phyloP scores from a whole-genome alignment of 2,113 vertebrate species.

The Sigmodon hispidus region DNA sequence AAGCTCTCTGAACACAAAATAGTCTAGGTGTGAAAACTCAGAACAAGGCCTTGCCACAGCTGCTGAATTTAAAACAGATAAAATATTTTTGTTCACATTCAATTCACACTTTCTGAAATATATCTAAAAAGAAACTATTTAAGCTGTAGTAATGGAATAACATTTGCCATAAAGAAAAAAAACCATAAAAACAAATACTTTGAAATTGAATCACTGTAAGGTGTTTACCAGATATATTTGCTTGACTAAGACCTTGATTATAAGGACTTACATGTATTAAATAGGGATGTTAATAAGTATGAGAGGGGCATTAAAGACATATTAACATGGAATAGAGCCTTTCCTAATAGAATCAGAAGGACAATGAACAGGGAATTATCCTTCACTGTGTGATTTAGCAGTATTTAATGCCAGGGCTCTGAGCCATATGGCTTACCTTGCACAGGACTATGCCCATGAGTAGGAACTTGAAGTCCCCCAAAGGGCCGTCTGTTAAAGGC shows the following conservation, averaged over 20 bases:
- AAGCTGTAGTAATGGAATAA: background rate
- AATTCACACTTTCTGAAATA: conserved; percentile 18
- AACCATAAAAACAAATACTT: conserved; percentile 10
- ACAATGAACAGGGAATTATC: background rate
- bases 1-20: background rate
- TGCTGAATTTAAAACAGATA: background rate
- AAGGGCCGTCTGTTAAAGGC: background rate
- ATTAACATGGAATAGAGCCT: background rate
- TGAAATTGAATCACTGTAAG: background rate
- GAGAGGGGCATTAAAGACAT: background rate
- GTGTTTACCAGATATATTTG: background rate
- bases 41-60: background rate
- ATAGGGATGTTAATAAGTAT: background rate
- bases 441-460: background rate
- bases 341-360: background rate
- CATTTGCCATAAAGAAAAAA: background rate
- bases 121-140: conserved; percentile 14
- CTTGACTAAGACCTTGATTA: background rate
- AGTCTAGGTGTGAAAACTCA: background rate
- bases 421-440: background rate
- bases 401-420: background rate
- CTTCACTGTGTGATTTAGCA: background rate
- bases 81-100: background rate
- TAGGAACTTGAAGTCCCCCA: background rate
- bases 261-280: background rate